Evolutionary conservation across 2,888 invertebrate genomes (phyloP), one percentile per base, ranked within the genome.

Genomic region (Ashinkailepas kermadecensis): DNA sequence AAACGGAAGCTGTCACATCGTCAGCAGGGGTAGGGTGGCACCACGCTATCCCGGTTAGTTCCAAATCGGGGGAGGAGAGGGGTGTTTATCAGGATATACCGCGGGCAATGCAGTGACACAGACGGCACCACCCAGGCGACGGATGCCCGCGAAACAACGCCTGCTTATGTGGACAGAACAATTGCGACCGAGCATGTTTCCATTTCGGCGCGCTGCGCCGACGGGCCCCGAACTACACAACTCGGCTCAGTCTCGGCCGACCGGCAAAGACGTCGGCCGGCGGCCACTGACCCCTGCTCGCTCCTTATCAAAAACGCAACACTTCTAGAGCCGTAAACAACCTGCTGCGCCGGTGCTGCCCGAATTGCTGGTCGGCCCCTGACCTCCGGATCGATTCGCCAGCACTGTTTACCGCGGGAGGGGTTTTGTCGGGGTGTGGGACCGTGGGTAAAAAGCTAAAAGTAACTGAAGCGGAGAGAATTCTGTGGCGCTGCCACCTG

Each of bases 401-500:
- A 21, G 74, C 56, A 25, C 74, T 74, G 74, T 74, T 74, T 74
- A 74, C 74, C n/a, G 21, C 21, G 39, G 70, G 74, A 21, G 74
- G 54, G 56, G 56, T 56, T 74, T 18, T 18, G 74, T 13, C 56
- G 10, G 56, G 70, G 54, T n/a, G 74, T 74, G 74, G 74, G 54
- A 74, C 74, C 74, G 56, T 56, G 54, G 74, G 74, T 74, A 74
- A 74, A 74, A 74, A 74, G 74, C 74, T 74, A 74, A 74, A 74
- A 74, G 74, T 74, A 74, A 74, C 74, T 74, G 74, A 74, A 74
- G 74, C 74, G 74, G 56, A 74, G 74, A 74, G 74, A 74, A 74
- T 74, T 15, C 74, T 8, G 56, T 23, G 39, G 39, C 23, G 54
- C 18, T 56, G 74, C 23, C 54, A 56, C 74, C 74, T 74, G 74